A percentile compares a stretch with the other conserved stretches of the same genome.
Evolutionary conservation across 2,113 vertebrate genomes (phyloP).

Genomic region (Microtus oregoni): DNA sequence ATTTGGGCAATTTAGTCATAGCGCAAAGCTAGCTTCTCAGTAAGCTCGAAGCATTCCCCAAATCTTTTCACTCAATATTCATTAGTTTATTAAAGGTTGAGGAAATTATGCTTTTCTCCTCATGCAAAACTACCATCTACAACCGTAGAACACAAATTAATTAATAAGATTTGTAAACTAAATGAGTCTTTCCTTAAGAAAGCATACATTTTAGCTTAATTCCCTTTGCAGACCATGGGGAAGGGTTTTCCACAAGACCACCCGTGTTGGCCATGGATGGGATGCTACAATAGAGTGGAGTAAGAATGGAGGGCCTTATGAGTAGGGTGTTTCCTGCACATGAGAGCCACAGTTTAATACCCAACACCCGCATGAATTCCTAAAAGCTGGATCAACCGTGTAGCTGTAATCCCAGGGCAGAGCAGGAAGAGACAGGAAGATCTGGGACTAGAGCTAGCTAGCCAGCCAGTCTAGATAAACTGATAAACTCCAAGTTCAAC

Average conservation of each 20-base stretch:
- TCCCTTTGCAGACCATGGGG: neutral
- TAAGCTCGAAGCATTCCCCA: neutral
- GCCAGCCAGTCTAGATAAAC: neutral
- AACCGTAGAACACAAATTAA: neutral
- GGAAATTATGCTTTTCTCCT: neutral
- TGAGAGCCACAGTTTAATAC: neutral
- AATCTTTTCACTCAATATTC: neutral
- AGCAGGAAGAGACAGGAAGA: neutral
- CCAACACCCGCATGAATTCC: neutral
- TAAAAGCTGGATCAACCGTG: neutral
- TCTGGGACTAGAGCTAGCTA: neutral
- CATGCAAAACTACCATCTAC: neutral
- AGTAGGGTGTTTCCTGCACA: no score
- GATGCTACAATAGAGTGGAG: neutral
- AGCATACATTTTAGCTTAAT: neutral
- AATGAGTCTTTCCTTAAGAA: slow-evolving; percentile 1
- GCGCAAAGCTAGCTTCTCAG: neutral
- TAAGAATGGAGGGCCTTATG: neutral
- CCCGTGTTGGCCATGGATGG: neutral
- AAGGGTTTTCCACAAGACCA: neutral
- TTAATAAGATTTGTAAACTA: neutral
- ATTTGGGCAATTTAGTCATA: neutral
- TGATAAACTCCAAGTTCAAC: neutral
- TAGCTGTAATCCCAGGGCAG: neutral
- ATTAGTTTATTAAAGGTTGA: neutral